These are phyloP conservation scores for Cyprinodon tularosa DNA, from an alignment of 2,113 vertebrate genomes.

Conservation along the genomic window DNA sequence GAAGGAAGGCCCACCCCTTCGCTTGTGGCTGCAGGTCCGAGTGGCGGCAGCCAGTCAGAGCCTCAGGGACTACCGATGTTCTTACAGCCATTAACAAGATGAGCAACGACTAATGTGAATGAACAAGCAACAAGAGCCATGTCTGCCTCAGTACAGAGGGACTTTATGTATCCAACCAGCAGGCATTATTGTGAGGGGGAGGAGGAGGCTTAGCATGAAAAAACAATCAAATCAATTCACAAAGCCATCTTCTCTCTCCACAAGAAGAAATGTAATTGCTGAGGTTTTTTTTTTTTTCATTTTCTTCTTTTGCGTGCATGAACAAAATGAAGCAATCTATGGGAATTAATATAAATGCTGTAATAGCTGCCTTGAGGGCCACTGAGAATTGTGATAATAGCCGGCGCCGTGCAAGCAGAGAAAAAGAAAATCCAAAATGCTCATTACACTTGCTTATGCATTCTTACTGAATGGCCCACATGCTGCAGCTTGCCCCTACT, in stretches of 20 bases:
- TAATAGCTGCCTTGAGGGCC: conserved; percentile 78
- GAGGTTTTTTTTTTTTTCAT: conserved; percentile 48
- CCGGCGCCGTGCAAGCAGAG: conserved; percentile 73
- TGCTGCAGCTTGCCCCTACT: conserved; percentile 68
- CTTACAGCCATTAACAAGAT: conserved; percentile 85
- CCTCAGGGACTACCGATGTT: conserved; percentile 75
- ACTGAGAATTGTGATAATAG: conserved; percentile 75
- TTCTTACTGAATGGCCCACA: conserved; percentile 69
- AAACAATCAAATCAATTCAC: conserved; percentile 23
- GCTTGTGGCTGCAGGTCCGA: conserved; percentile 81
- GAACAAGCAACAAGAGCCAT: conserved; percentile 72
- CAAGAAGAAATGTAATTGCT: conserved; percentile 56
- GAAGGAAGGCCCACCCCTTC: conserved; percentile 58
- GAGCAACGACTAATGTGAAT: conserved; percentile 83
- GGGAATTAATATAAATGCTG: conserved; percentile 78
- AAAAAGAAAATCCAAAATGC: conserved; percentile 64
- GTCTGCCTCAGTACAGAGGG: conserved; percentile 42
- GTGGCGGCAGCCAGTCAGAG: conserved; percentile 81
- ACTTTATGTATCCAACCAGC: conserved; percentile 15
- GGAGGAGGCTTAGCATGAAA: conserved; percentile 16
- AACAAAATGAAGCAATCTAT: conserved; percentile 74
- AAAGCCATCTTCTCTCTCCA: conserved; percentile 18
- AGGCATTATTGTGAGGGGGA: neutral
- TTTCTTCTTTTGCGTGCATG: conserved; percentile 63
- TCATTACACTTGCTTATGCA: conserved; percentile 76